Evolutionary conservation across 2,797 vertebrate species (phyloP).

Genomic region (Periophthalmus magnuspinnatus): DNA sequence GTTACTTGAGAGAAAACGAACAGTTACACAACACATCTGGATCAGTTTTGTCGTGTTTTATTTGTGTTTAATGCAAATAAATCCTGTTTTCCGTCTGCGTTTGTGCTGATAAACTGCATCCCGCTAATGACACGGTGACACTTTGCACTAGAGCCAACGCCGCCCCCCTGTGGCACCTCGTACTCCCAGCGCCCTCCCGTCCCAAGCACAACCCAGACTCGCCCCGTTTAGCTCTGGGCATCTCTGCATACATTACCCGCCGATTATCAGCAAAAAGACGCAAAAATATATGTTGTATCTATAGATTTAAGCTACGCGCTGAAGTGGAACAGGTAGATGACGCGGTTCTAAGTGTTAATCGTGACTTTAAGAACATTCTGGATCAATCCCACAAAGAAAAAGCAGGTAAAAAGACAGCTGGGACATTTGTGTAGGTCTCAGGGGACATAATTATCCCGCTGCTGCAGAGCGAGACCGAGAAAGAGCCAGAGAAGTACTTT

Average conservation of each 20-base stretch:
- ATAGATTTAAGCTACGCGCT: not conserved
- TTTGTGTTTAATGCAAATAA: too few species aligned
- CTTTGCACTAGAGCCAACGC: too few species aligned
- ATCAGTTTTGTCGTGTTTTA: too few species aligned
- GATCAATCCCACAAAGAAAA: slow-evolving; percentile 1
- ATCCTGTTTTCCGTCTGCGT: too few species aligned
- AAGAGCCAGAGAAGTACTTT: slow-evolving; percentile 23
- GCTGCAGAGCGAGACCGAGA: slow-evolving; percentile 33
- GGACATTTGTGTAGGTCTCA: slow-evolving; percentile 40
- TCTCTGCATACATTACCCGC: not conserved
- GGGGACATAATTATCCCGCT: slow-evolving; percentile 60
- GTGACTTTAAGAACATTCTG: not conserved
- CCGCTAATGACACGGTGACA: too few species aligned
- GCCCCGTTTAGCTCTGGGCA: too few species aligned
- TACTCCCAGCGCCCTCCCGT: too few species aligned
- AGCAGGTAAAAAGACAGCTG: slow-evolving; percentile 30
- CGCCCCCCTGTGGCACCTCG: too few species aligned
- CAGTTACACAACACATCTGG: too few species aligned
- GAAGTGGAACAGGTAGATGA: not conserved
- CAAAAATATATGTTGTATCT: not conserved
- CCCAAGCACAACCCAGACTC: too few species aligned
- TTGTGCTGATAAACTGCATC: too few species aligned
- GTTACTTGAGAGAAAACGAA: too few species aligned
- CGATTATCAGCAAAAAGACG: not conserved
- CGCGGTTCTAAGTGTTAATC: not conserved